Conservation (phyloP, 1,140 invertebrate species). For the Zaprionus africanus region DNA sequence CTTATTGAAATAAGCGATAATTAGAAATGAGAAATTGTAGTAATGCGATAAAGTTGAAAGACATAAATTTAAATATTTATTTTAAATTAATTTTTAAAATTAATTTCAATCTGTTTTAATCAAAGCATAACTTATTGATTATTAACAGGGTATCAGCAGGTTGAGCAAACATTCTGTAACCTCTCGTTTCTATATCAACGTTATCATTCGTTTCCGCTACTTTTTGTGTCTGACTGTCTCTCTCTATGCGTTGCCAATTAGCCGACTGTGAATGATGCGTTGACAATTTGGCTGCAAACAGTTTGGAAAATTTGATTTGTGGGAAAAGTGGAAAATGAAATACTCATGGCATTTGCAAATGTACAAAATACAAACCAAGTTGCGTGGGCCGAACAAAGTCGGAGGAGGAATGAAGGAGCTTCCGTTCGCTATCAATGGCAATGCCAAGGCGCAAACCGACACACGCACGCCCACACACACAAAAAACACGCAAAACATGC, state of each 20-base stretch:
- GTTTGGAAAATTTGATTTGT: conserved; percentile 33
- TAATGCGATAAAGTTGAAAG: background rate
- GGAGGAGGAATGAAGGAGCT: background rate
- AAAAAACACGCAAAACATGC: background rate
- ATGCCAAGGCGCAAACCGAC: conserved; percentile 28
- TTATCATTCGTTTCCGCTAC: conserved; percentile 2
- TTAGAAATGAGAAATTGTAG: background rate
- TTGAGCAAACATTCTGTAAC: background rate
- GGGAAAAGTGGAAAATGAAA: conserved; percentile 15
- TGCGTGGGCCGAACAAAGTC: conserved; percentile 18
- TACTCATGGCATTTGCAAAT: conserved; percentile 13
- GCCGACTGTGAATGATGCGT: conserved; percentile 14
- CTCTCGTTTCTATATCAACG: background rate
- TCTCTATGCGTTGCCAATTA: conserved; percentile 25
- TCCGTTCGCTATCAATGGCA: conserved; percentile 29
- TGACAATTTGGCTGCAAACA: conserved; percentile 27
- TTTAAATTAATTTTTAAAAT: too few relatives aligned
- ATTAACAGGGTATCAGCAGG: background rate
- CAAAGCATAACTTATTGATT: too few relatives aligned
- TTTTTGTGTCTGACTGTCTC: background rate
- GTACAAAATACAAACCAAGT: background rate
- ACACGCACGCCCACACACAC: background rate
- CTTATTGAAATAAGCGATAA: background rate
- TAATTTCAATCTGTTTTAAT: too few relatives aligned
- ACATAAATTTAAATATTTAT: too few relatives aligned